Percentiles rank a stretch among this genome's conserved stretches.
Conservation (phyloP, 2,797 vertebrate species). For the Sandelia bainsii region DNA sequence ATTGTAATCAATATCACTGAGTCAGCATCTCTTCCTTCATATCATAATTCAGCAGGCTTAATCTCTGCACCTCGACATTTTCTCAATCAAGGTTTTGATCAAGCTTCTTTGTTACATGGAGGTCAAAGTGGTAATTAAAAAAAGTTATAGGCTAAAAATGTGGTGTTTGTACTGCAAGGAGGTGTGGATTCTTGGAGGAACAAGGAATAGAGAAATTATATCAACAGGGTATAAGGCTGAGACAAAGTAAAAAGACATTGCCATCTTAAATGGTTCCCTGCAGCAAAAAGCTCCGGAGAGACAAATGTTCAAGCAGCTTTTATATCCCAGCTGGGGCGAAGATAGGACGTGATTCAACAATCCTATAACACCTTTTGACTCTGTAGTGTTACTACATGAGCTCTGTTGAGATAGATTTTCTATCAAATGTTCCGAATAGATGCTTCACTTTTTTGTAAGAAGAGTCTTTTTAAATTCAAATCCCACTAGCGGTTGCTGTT, state of each 20-base stretch:
- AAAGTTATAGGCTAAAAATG: conserved; percentile 28
- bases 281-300: conserved; percentile 65
- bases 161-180: conserved; percentile 49
- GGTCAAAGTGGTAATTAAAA: conserved; percentile 75
- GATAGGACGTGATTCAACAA: conserved; percentile 63
- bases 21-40: conserved; percentile 46
- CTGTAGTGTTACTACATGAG: conserved; percentile 42
- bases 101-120: conserved; percentile 48
- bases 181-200: conserved; percentile 48
- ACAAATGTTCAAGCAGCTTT: conserved; percentile 64
- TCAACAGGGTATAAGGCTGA: conserved; percentile 44
- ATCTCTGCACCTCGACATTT: conserved; percentile 51
- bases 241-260: conserved; percentile 60
- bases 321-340: conserved; percentile 43
- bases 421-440: conserved; percentile 57
- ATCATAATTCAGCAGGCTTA: conserved; percentile 53
- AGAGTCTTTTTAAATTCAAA: conserved; percentile 74
- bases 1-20: conserved; percentile 60
- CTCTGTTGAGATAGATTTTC: conserved; percentile 45
- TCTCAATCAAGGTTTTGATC: conserved; percentile 46
- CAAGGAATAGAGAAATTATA: conserved; percentile 46
- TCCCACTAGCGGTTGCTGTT: conserved; percentile 50
- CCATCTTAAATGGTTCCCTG: conserved; percentile 63
- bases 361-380: conserved; percentile 68
- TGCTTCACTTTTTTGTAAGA: conserved; percentile 44